Percentiles rank a stretch among this genome's conserved stretches.
Conservation (phyloP, 2,113 vertebrate genomes). For the Siniperca knerii region DNA sequence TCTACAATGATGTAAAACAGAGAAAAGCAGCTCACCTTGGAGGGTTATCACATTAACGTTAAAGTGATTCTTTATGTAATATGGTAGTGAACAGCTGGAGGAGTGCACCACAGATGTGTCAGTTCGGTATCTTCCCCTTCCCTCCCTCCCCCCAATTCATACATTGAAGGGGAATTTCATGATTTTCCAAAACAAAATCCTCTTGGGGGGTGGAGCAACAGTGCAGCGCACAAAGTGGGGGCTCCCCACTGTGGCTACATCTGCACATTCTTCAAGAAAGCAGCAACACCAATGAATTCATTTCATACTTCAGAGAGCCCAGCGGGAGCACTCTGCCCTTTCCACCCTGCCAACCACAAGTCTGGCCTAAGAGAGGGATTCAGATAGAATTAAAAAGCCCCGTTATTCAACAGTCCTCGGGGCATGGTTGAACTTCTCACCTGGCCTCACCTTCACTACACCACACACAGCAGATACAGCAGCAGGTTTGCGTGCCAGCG, state of each 20-base stretch:
- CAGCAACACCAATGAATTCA: conserved; percentile 62
- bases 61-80: conserved; percentile 37
- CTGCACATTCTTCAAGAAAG: conserved; percentile 69
- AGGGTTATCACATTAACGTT: conserved; percentile 22
- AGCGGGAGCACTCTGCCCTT: conserved; percentile 51
- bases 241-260: conserved; percentile 70
- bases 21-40: background rate
- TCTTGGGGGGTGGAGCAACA: conserved; percentile 33
- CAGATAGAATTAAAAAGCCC: conserved; percentile 45
- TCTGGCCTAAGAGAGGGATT: conserved; percentile 39
- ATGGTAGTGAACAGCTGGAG: conserved; percentile 43
- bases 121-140: background rate
- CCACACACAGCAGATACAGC: conserved; percentile 34
- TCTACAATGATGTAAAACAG: background rate
- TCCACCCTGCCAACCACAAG: conserved; percentile 62
- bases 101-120: conserved; percentile 49
- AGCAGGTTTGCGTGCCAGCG: conserved; percentile 39
- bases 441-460: conserved; percentile 51
- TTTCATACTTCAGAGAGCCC: conserved; percentile 69
- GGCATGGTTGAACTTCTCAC: conserved; percentile 56
- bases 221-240: conserved; percentile 40
- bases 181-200: conserved; percentile 66
- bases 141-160: conserved; percentile 4
- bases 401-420: conserved; percentile 46
- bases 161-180: conserved; percentile 53